These are phyloP conservation scores for Stegostoma tigrinum DNA, from an alignment of 2,113 vertebrate species.

Conservation along the genomic window DNA sequence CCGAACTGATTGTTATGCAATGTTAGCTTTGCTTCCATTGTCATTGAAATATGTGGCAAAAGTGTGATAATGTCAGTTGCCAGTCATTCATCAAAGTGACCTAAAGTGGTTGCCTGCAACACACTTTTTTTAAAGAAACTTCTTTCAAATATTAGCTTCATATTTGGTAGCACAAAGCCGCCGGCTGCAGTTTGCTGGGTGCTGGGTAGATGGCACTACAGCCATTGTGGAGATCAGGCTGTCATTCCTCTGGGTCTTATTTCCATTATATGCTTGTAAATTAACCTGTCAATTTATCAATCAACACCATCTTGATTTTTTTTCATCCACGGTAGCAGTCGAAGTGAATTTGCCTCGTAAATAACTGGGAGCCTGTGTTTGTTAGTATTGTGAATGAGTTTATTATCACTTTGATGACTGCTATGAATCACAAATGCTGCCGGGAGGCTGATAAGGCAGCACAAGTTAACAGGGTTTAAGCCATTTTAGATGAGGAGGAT, in stretches of 20 bases:
- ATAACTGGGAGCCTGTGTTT: conserved; percentile 89
- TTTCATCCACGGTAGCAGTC: conserved; percentile 73
- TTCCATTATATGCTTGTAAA: conserved; percentile 97
- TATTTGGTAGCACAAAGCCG: too few relatives aligned
- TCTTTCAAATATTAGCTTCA: neutral
- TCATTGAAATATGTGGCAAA: neutral
- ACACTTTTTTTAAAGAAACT: neutral
- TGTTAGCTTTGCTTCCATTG: neutral
- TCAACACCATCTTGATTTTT: conserved; percentile 96
- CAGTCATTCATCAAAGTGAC: neutral
- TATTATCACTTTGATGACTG: conserved; percentile 98
- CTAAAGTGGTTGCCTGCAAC: neutral
- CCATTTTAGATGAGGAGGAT: conserved; percentile 54
- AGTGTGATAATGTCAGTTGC: neutral
- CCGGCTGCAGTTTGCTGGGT: conserved; percentile 66
- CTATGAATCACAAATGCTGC: conserved; percentile 98
- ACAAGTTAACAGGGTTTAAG: conserved; percentile 59
- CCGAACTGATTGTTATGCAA: neutral
- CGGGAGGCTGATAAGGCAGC: conserved; percentile 79
- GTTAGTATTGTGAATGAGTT: conserved; percentile 92
- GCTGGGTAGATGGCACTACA: conserved; percentile 97
- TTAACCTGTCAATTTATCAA: conserved; percentile 99
- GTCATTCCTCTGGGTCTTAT: conserved; percentile 74
- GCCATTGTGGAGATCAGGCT: conserved; percentile 71
- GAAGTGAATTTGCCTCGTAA: conserved; percentile 76